phyloP scores from a whole-genome alignment of 2,888 invertebrate genomes.

The Trissonchulus latispiculum region DNA sequence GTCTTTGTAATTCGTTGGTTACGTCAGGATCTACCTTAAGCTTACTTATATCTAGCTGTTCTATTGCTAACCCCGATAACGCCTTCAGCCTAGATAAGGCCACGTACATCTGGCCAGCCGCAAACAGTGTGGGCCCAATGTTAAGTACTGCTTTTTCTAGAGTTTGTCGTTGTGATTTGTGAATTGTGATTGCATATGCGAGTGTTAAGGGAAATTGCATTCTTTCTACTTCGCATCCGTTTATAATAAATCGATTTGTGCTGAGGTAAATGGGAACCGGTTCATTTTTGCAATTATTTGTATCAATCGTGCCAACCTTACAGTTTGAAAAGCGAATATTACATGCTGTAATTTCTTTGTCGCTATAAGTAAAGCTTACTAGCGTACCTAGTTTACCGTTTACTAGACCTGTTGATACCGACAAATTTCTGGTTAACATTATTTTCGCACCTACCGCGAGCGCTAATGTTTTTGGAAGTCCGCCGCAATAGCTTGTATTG shows the following conservation, averaged over 20 bases:
- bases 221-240: constrained; percentile 1
- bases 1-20: neutral
- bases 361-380: too few relatives aligned
- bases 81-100: neutral
- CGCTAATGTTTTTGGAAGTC: neutral
- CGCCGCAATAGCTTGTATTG: neutral
- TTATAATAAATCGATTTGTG: too few relatives aligned
- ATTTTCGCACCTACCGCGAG: neutral
- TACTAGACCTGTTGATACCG: neutral
- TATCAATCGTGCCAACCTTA: too few relatives aligned
- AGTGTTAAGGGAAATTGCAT: neutral
- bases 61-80: neutral
- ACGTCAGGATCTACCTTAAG: neutral
- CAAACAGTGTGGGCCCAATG: neutral
- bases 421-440: constrained; percentile 1
- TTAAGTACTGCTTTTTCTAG: neutral
- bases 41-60: neutral
- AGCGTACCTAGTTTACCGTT: neutral
- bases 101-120: neutral
- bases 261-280: too few relatives aligned
- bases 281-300: too few relatives aligned
- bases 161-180: neutral
- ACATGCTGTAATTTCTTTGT: neutral
- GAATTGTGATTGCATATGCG: neutral
- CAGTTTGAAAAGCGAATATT: neutral